A percentile compares a stretch with the other conserved stretches of the same genome.
These are phyloP conservation scores for Artibeus lituratus DNA, from an alignment of 2,797 vertebrate species.

Conservation along the genomic window DNA sequence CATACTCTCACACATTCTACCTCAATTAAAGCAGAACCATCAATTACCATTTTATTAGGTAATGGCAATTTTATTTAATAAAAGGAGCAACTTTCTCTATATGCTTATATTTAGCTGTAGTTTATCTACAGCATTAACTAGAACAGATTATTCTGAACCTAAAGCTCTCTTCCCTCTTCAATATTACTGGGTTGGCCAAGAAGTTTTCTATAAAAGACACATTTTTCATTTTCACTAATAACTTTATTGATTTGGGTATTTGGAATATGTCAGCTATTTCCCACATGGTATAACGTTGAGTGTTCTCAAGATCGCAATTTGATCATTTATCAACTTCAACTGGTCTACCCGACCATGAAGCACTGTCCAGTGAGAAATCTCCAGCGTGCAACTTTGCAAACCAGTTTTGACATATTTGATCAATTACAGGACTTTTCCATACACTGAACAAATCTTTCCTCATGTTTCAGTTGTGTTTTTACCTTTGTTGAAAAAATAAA, in stretches of 20 bases:
- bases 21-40: constrained; percentile 14
- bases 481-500: background rate
- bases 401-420: background rate
- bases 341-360: background rate
- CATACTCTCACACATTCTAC: background rate
- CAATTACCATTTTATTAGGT: background rate
- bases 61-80: background rate
- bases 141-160: background rate
- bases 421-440: background rate
- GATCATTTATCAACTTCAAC: too few species aligned
- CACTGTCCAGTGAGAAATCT: background rate
- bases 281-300: too few species aligned
- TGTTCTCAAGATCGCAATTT: too few species aligned
- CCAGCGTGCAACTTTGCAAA: background rate
- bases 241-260: too few species aligned
- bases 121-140: background rate
- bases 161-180: background rate
- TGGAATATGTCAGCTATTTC: too few species aligned
- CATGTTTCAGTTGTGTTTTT: background rate
- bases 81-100: background rate
- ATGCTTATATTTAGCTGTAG: background rate
- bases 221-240: too few species aligned
- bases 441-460: background rate
- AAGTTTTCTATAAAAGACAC: too few species aligned
- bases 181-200: too few species aligned